These are phyloP conservation scores for Taenaris catops DNA, from an alignment of 2,888 invertebrate species.

Conservation along the genomic window DNA sequence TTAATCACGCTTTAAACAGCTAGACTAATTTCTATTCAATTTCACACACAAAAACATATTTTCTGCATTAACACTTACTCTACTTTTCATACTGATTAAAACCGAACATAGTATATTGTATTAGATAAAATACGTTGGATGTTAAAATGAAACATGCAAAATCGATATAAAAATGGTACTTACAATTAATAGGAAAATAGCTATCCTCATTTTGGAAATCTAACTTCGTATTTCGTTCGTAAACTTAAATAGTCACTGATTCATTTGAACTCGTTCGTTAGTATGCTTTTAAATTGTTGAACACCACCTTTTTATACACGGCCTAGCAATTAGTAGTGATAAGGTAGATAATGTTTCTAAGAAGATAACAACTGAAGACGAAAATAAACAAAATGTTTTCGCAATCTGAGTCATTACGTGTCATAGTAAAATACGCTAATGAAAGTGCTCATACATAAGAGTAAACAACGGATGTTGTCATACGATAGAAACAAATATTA, in stretches of 20 bases:
- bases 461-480: constrained; percentile 55
- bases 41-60: no score
- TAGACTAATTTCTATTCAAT: no score
- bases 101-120: no score
- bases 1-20: no score
- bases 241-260: constrained; percentile 38
- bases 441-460: constrained; percentile 27
- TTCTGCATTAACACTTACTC: no score
- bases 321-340: constrained; percentile 60
- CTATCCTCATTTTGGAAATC: constrained; percentile 57
- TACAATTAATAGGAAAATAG: constrained; percentile 57
- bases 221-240: constrained; percentile 56
- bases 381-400: constrained; percentile 67
- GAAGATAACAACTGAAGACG: constrained; percentile 50
- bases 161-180: constrained; percentile 35
- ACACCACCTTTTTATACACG: constrained; percentile 59
- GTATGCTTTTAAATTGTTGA: constrained; percentile 41
- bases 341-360: constrained; percentile 66
- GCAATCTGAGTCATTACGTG: constrained; percentile 66
- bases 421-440: constrained; percentile 33
- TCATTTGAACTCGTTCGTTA: constrained; percentile 69
- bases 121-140: no score
- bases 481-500: constrained; percentile 25
- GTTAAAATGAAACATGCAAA: no score
- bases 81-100: no score